phyloP scores from a whole-genome alignment of 1,140 invertebrate species.

The Centruroides sculpturatus region DNA sequence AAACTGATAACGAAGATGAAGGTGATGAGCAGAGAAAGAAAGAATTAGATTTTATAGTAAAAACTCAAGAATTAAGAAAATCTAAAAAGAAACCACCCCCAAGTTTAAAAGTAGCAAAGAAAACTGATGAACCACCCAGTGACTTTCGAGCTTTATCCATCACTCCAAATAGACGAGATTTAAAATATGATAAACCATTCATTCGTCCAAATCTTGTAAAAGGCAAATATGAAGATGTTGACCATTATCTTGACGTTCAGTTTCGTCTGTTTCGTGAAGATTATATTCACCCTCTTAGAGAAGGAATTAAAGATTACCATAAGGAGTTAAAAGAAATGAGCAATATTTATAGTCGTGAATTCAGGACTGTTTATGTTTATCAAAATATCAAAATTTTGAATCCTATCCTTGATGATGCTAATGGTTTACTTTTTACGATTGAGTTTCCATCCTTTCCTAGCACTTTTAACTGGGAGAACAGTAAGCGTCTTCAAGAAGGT shows the following conservation, averaged over 20 bases:
- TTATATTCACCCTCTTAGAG: constrained; percentile 28
- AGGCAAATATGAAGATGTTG: constrained; percentile 41
- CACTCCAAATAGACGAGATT: constrained; percentile 9
- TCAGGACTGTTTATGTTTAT: background rate
- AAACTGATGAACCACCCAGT: constrained; percentile 1
- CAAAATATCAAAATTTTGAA: background rate
- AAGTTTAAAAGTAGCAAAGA: no score
- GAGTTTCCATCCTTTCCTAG: constrained; percentile 9
- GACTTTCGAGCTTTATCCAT: constrained; percentile 14
- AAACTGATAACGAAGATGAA: no score
- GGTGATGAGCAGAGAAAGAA: no score
- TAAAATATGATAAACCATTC: constrained; percentile 24
- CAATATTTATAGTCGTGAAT: background rate
- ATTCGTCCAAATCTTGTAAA: constrained; percentile 42
- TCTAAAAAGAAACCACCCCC: no score
- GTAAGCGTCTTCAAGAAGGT: constrained; percentile 46
- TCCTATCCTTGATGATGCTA: background rate
- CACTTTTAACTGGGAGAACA: constrained; percentile 19
- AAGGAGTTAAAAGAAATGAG: background rate
- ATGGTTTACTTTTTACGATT: background rate
- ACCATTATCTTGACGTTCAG: constrained; percentile 63
- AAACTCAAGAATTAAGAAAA: no score
- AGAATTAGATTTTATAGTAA: no score
- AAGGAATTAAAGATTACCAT: constrained; percentile 20
- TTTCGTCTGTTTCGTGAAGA: constrained; percentile 60